Conservation (phyloP, 2,797 vertebrate species). For the Cephalopachus bancanus region DNA sequence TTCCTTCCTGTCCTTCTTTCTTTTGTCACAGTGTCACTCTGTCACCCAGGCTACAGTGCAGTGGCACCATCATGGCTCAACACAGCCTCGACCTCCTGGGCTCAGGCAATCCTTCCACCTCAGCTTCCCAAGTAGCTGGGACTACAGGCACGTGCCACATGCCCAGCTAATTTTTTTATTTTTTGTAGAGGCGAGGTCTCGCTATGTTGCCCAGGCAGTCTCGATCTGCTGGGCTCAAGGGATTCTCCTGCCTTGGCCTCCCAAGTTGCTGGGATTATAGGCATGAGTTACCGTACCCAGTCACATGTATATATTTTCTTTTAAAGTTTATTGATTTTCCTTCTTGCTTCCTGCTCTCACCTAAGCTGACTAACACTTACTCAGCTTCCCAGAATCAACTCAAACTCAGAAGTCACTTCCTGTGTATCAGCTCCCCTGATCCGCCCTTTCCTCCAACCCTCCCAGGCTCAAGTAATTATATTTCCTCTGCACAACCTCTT, state of each 20-base stretch:
- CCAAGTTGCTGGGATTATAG: neutral
- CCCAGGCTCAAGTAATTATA: neutral
- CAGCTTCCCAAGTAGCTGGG: neutral
- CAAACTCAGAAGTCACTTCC: constrained; percentile 1
- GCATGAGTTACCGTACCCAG: neutral
- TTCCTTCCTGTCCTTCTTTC: neutral
- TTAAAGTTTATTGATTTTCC: neutral
- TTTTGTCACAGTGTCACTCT: neutral
- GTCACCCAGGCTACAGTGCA: neutral
- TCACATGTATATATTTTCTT: neutral
- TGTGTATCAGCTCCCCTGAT: neutral
- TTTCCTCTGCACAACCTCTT: neutral
- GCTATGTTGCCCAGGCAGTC: neutral
- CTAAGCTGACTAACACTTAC: constrained; percentile 46
- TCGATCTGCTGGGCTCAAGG: neutral
- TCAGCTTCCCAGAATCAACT: constrained; percentile 55
- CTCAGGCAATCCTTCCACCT: neutral
- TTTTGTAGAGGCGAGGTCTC: neutral
- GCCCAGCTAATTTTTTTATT: neutral
- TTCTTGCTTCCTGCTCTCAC: neutral
- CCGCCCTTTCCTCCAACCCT: neutral
- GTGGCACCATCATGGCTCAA: neutral
- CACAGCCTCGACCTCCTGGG: neutral
- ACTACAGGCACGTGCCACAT: neutral
- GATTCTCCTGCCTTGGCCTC: neutral